Conservation (phyloP, 2,888 invertebrate species). For the Phengaris arion region DNA sequence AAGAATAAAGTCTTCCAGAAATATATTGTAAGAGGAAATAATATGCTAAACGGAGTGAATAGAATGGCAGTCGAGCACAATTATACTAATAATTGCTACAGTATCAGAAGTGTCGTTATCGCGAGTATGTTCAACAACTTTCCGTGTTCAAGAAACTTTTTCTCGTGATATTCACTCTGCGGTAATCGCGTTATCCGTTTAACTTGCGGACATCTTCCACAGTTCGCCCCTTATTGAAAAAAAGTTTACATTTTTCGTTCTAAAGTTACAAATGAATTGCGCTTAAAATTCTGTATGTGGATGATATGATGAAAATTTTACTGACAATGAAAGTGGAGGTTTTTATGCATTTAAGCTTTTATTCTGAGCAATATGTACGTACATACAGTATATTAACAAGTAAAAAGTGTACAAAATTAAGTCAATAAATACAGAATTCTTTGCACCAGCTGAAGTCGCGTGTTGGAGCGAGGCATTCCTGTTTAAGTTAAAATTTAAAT, state of each 20-base stretch:
- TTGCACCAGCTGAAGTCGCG: conserved; percentile 46
- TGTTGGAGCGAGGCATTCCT: conserved; percentile 49
- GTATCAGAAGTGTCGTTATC: conserved; percentile 29
- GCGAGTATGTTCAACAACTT: conserved; percentile 42
- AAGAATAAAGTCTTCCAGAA: conserved; percentile 4
- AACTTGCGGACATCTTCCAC: conserved; percentile 67
- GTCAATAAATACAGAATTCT: conserved; percentile 51
- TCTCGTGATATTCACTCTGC: conserved; percentile 62
- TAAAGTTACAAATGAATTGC: conserved; percentile 30
- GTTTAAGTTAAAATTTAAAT: conserved; percentile 53
- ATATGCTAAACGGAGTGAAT: conserved; percentile 24
- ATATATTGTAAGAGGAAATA: conserved; percentile 10
- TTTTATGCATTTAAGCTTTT: neutral
- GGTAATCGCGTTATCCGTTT: conserved; percentile 67
- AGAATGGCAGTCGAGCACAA: conserved; percentile 17
- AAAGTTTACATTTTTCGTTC: conserved; percentile 43
- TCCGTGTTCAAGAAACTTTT: conserved; percentile 47
- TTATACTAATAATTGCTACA: conserved; percentile 26
- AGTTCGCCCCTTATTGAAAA: conserved; percentile 65
- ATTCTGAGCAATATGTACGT: neutral
- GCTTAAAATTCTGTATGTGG: neutral
- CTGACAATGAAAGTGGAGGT: too few relatives aligned
- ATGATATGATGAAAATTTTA: neutral
- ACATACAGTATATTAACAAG: conserved; percentile 25
- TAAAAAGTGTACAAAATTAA: conserved; percentile 40